Evolutionary conservation across 2,113 vertebrate species (phyloP).

Genomic region (Ahaetulla prasina): DNA sequence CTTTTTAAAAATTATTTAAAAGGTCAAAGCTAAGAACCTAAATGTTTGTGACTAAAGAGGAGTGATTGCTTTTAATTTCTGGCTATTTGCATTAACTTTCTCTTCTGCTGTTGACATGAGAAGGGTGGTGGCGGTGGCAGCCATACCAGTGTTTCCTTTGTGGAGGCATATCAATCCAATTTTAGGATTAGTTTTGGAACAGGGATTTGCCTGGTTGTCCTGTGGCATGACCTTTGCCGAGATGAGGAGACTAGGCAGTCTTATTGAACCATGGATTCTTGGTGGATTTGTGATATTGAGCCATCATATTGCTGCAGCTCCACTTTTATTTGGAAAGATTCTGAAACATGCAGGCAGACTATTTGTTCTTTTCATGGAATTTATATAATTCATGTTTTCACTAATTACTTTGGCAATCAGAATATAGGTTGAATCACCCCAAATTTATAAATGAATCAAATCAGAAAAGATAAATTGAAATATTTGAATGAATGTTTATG

Average conservation of each 20-base stretch:
- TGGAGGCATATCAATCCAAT: background rate
- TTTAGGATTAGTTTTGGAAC: background rate
- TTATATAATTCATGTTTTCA: background rate
- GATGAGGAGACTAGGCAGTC: background rate
- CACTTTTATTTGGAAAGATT: background rate
- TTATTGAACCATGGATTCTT: background rate
- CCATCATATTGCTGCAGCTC: background rate
- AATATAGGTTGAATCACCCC: background rate
- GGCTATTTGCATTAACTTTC: background rate
- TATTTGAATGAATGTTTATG: background rate
- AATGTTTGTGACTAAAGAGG: background rate
- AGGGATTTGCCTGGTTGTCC: background rate
- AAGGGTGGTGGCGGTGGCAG: background rate
- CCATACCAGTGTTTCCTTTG: background rate
- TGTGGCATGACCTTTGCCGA: background rate
- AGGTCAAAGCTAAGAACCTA: background rate
- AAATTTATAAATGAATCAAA: background rate
- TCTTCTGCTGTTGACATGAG: background rate
- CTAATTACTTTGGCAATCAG: background rate
- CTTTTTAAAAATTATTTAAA: background rate
- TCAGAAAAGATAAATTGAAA: background rate
- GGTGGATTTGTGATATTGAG: background rate
- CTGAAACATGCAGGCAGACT: no score
- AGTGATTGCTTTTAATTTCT: background rate
- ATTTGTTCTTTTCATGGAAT: background rate